Base-by-base conservation (phyloP, 2,888 invertebrate species). In the Pteria penguin region DNA sequence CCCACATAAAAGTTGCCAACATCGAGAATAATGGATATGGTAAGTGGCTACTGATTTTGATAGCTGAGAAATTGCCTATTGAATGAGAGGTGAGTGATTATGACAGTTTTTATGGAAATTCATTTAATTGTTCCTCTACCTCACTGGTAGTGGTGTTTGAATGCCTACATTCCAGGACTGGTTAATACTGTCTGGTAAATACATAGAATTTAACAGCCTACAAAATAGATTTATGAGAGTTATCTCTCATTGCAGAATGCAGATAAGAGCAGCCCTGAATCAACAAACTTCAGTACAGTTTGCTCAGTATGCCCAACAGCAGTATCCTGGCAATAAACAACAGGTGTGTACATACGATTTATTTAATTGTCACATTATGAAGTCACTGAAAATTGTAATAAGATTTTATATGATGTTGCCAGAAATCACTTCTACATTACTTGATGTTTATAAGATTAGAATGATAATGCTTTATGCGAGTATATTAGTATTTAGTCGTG, bases 211-310 rank as follows among this genome's bases (percentile, higher is more conserved):
- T 14, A 11, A 11, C 14, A 45, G 14, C 45, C 14, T 45, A 45
- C 14, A 11, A 14, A 11, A 14, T 14, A 11, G 18, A 57, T 57
- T 18, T 22, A 33, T 18, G 32, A 54, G 31, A 22, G 65, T 61
- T 24, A 52, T 31, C 36, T 55, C 29, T 58, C 54, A 27, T 81
- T 82, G 18, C 86, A 92, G 92, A 78, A 88, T 91, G 80, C 96
- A 97, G 92, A 96, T 99, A 89, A 97, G 99, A 93, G 97, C 98
- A 91, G 98, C 98, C 1, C 93, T 99, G 22, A 99, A 99, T 92
- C 96, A 97, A 88, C 93, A 94, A 83, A 93, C 93, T 11, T 86
- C 89, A 18, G 82, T 86, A 82, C 97, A 98, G 91, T 97, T 97
- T 91, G 95, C 95, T 89, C 94, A 95, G 75, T 98, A 99, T 92